Conservation (phyloP, 1,140 invertebrate genomes). For the Forficula auricularia region DNA sequence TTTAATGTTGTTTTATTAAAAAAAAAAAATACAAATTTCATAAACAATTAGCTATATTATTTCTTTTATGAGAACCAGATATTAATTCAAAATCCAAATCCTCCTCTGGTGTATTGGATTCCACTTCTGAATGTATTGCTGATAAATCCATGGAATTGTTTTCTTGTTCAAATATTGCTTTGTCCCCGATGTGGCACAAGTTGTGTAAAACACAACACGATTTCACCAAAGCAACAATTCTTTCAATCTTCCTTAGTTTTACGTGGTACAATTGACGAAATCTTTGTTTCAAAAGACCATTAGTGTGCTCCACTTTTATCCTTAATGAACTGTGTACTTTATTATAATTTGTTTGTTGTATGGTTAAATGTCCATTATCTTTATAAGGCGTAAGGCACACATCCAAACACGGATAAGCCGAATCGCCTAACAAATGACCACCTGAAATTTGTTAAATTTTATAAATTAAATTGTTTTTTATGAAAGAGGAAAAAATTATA, state of each 20-base stretch:
- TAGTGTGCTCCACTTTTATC: conserved; percentile 12
- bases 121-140: no score
- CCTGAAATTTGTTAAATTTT: no score
- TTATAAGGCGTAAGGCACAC: conserved; percentile 8
- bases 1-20: no score
- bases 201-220: conserved; percentile 10
- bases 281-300: conserved; percentile 15
- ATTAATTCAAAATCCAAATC: no score
- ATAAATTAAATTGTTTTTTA: no score
- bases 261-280: conserved; percentile 13
- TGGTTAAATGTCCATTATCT: conserved; percentile 11
- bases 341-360: conserved; percentile 10
- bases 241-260: conserved; percentile 9
- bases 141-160: no score
- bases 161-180: conserved; percentile 3
- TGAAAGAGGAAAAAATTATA: no score
- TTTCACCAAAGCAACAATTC: conserved; percentile 10
- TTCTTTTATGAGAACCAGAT: no score
- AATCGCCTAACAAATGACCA: conserved; percentile 8
- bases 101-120: no score
- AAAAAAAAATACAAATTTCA: no score
- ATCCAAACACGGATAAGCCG: conserved; percentile 6
- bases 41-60: no score
- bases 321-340: background rate
- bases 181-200: conserved; percentile 1